Percentiles rank a stretch among this genome's conserved stretches.
phyloP scores from a whole-genome alignment of 2,113 vertebrate species.

The Malurus cyaneus region DNA sequence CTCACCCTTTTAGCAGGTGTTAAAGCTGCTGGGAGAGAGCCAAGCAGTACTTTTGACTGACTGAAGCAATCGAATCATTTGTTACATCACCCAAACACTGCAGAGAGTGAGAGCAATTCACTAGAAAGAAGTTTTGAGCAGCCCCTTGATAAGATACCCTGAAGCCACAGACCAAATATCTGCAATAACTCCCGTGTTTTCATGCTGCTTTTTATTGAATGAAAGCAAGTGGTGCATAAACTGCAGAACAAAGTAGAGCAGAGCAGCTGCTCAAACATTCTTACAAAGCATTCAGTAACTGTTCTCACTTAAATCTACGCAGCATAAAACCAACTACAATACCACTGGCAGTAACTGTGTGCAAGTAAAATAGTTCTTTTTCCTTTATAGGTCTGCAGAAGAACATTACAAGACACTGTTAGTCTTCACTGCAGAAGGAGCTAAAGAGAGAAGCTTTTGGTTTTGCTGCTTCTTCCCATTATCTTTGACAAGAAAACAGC shows the following conservation, averaged over 20 bases:
- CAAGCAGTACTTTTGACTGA: constrained; percentile 10
- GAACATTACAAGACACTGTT: not conserved
- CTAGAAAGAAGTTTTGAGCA: not conserved
- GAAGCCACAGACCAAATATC: constrained; percentile 15
- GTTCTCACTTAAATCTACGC: not conserved
- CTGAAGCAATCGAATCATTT: not conserved
- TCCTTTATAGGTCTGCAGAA: constrained; percentile 9
- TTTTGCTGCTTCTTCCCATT: constrained; percentile 4
- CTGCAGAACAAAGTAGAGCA: constrained; percentile 14
- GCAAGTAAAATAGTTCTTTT: not conserved
- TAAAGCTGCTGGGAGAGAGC: constrained; percentile 35
- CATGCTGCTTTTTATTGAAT: constrained; percentile 33
- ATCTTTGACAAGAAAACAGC: not conserved
- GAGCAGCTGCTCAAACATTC: constrained; percentile 32
- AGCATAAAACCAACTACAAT: not conserved
- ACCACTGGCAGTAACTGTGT: not conserved
- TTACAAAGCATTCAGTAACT: not conserved
- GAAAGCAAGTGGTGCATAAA: constrained; percentile 40
- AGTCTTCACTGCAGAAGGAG: not conserved
- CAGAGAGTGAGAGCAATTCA: not conserved
- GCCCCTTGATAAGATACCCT: not conserved
- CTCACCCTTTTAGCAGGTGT: constrained; percentile 56
- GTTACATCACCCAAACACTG: not conserved
- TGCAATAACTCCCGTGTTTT: not conserved
- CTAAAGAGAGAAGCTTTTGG: not conserved